Evolutionary conservation across 2,888 invertebrate species (phyloP), one percentile per base, ranked within the genome.

Genomic region (Galerucella calmariensis): DNA sequence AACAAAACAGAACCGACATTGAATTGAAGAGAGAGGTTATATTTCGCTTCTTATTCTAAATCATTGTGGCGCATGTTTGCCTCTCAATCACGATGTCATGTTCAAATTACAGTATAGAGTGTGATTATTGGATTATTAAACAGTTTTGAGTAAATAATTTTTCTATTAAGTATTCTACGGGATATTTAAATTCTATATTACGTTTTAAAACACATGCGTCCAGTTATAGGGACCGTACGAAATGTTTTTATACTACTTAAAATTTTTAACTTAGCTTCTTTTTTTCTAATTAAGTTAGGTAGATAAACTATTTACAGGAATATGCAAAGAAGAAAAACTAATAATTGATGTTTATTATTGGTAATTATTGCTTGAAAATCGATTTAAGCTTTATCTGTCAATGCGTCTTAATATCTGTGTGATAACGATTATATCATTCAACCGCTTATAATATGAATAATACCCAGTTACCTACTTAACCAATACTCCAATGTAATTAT

Each of bases 41-140:
- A 63, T 51, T 62, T 16, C n/a, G 44, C 48, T 61, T 69, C 61
- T 53, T 53, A 46, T 44, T 65, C 63, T 46, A 46, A 65, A 65
- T 65, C 63, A 65, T 41, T 65, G 46, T 69, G 20, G 69, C 69
- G 69, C 69, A 69, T 69, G 69, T 61, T 69, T 69, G 69, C 41
- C 69, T 69, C 62, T 68, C 27, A 65, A 65, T 65, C 69, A 69
- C n/a, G n/a, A 53, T 63, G 69, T 69, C 51, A 69, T 69, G 44
- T 48, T 27, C 24, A 59, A 58, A 59, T 41, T 24, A 53, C 12
- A 12, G 10, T 46, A 46, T 46, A 61, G 35, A 46, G 3, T 53
- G 1, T 20, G 8, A 27, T 65, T 65, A 65, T 46, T 65, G 35
- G 20, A 46, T 46, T 65, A 46, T 65, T 12, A 63, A 14, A 14